These are phyloP conservation scores for Melanotaenia pygmaea DNA, from an alignment of 2,797 vertebrate species.

Conservation along the genomic window DNA sequence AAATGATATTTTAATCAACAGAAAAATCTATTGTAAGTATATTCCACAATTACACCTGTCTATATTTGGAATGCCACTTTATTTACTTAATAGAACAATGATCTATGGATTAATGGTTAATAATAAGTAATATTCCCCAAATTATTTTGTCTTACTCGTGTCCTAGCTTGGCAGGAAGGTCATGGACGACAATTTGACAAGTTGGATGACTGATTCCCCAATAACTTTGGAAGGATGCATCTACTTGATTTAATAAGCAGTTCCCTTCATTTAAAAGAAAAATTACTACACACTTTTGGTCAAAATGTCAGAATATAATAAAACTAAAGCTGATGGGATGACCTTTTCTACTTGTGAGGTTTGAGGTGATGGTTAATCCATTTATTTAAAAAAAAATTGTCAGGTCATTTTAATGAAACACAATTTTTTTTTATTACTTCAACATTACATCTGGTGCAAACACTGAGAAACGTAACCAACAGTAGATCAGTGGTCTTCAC, in stretches of 20 bases:
- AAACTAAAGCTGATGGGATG: background rate
- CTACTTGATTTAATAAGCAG: too few species aligned
- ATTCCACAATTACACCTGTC: too few species aligned
- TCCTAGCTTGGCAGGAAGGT: too few species aligned
- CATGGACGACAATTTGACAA: background rate
- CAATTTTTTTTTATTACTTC: constrained; percentile 74
- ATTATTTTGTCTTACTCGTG: too few species aligned
- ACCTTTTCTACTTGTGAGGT: background rate
- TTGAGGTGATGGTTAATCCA: background rate
- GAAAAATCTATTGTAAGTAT: too few species aligned
- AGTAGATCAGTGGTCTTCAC: constrained; percentile 76
- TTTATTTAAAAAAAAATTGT: background rate
- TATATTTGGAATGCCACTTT: too few species aligned
- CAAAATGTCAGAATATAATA: constrained; percentile 3
- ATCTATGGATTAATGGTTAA: too few species aligned
- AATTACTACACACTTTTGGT: background rate
- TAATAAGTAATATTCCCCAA: too few species aligned
- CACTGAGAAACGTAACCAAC: constrained; percentile 70
- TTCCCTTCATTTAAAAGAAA: background rate
- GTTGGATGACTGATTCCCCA: too few species aligned
- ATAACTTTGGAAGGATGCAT: too few species aligned
- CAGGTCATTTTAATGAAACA: constrained; percentile 58
- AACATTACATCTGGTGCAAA: constrained; percentile 78
- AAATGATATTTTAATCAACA: too few species aligned
- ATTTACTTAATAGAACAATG: too few species aligned